These are phyloP conservation scores for Ramphastos sulfuratus DNA, from an alignment of 2,113 vertebrate genomes.

Conservation along the genomic window DNA sequence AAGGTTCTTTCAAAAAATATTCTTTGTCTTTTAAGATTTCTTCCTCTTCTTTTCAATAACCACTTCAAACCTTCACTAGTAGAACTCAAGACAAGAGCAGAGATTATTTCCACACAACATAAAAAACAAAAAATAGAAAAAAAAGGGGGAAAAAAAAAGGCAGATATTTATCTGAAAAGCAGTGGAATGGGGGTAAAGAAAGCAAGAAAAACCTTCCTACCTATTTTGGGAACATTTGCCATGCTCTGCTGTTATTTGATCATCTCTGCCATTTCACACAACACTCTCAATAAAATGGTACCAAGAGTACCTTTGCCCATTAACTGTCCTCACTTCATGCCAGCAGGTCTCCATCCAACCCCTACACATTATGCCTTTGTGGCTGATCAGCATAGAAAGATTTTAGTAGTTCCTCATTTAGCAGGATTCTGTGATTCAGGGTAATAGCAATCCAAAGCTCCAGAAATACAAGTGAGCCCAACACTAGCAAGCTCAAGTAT, in stretches of 20 bases:
- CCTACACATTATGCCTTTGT: not conserved
- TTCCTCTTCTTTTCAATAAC: not conserved
- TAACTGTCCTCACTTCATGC: not conserved
- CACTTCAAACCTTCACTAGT: not conserved
- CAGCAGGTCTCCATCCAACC: not conserved
- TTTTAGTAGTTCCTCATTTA: not conserved
- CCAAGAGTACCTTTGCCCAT: not conserved
- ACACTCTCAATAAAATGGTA: not conserved
- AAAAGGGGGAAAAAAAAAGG: not conserved
- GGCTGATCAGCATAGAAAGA: rapidly evolving
- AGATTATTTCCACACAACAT: not conserved
- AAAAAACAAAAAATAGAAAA: not conserved
- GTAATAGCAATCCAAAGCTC: not conserved
- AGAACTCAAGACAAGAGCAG: not conserved
- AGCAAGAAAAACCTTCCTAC: not conserved
- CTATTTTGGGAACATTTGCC: not conserved
- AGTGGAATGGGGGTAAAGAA: not conserved
- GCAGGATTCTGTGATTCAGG: too few relatives aligned
- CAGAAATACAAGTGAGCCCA: not conserved
- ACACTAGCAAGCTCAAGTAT: not conserved
- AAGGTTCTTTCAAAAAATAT: not conserved
- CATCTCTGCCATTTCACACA: not conserved
- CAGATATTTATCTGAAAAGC: not conserved
- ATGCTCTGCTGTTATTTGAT: not conserved
- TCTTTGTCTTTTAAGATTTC: not conserved